Evolutionary conservation across 2,888 invertebrate genomes (phyloP), one percentile per base, ranked within the genome.

Genomic region (Muschampia plurimacula): DNA sequence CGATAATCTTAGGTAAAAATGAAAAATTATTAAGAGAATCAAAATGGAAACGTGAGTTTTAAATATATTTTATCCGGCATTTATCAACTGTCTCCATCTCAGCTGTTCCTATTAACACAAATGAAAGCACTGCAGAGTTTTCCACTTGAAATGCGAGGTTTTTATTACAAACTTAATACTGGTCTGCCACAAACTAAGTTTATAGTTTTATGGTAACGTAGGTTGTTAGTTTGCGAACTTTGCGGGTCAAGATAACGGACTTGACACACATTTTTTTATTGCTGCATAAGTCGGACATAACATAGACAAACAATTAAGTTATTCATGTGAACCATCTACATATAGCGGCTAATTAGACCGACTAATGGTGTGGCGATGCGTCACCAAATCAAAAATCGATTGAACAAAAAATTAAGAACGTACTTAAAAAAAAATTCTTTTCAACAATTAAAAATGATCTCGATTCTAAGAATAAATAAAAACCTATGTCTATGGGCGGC

Each of bases 41-140:
- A 60, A 39, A 39, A 36, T 39, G 46, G 32, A 32, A 70, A 59
- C 28, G 55, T 46, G n/a, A 41, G 13, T 9, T 70, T 64, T 65
- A 64, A 57, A 69, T 44, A 57, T 55, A 36, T 46, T 69, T 57
- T 59, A 65, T 65, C 57, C 65, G 59, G 65, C 57, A 70, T 70
- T 69, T 64, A 69, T 69, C 64, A 69, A 64, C 65, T 70, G 70
- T 64, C 69, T 39, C 69, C 28, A 52, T n/a, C 52, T 70, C 32
- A 65, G 65, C 44, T 22, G 65, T 65, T 39, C 36, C 44, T 69
- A 55, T 69, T 55, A 64, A 69, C 64, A 57, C 63, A 69, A 69
- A 69, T 69, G 55, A 69, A 52, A 69, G 63, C 69, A 52, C 52
- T 69, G 63, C 63, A 28, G 66, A 59, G 69, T 70, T 70, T 70